Evolutionary conservation across 2,113 vertebrate species (phyloP).

Genomic region (Zosterops lateralis): DNA sequence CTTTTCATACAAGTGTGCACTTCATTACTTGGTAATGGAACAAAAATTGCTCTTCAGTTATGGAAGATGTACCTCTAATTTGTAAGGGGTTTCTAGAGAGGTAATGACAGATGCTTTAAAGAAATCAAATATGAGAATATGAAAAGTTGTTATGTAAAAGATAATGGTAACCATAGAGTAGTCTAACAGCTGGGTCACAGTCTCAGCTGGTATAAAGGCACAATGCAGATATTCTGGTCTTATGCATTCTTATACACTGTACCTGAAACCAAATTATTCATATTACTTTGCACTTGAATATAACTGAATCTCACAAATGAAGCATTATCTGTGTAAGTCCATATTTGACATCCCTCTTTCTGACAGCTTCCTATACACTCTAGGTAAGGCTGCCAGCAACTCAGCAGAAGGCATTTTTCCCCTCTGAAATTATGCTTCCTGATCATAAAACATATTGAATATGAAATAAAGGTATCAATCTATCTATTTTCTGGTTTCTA

Average conservation of each 20-base stretch:
- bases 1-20: neutral
- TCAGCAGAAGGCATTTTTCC: neutral
- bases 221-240: neutral
- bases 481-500: neutral
- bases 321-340: neutral
- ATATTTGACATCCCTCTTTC: neutral
- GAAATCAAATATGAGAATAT: conserved; percentile 15
- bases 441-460: neutral
- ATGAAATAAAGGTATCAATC: neutral
- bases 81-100: conserved; percentile 39
- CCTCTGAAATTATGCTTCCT: neutral
- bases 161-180: neutral
- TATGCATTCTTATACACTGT: neutral
- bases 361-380: neutral
- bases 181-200: conserved; percentile 3
- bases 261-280: neutral
- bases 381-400: neutral
- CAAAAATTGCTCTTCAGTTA: conserved; percentile 39
- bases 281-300: neutral
- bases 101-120: conserved; percentile 27
- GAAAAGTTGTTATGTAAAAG: conserved; percentile 16
- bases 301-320: conserved; percentile 15
- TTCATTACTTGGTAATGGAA: conserved; percentile 50
- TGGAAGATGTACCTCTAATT: conserved; percentile 33
- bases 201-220: neutral